These are phyloP conservation scores for Aphelinus atriplicis DNA, from an alignment of 1,140 invertebrate species.

Conservation along the genomic window DNA sequence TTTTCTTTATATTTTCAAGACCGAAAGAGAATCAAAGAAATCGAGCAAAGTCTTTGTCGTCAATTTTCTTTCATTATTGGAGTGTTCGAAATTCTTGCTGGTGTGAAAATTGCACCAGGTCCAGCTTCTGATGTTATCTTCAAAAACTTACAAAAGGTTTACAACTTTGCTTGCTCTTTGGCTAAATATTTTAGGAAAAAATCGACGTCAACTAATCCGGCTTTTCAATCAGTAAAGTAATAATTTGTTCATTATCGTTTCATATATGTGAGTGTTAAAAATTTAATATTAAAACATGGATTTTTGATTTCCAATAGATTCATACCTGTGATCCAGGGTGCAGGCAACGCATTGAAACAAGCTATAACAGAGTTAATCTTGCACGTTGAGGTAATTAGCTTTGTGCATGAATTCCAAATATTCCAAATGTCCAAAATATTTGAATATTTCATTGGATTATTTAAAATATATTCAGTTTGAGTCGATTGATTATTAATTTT, in stretches of 20 bases:
- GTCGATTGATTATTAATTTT: not conserved
- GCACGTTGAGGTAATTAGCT: slow-evolving; percentile 63
- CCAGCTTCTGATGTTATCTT: slow-evolving; percentile 59
- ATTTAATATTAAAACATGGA: not conserved
- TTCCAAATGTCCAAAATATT: slow-evolving; percentile 10
- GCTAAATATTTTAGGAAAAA: slow-evolving; percentile 66
- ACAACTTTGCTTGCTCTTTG: slow-evolving; percentile 59
- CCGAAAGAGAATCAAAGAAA: slow-evolving; percentile 58
- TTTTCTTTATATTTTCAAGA: slow-evolving; percentile 28
- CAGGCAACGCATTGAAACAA: slow-evolving; percentile 68
- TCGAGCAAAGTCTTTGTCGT: slow-evolving; percentile 63
- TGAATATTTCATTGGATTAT: too few relatives aligned
- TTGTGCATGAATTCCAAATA: slow-evolving; percentile 24
- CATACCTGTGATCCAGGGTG: slow-evolving; percentile 68
- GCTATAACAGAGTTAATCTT: slow-evolving; percentile 68
- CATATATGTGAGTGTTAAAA: slow-evolving; percentile 3
- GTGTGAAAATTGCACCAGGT: slow-evolving; percentile 55
- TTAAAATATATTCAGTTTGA: not conserved
- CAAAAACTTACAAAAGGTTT: slow-evolving; percentile 64
- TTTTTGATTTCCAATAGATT: slow-evolving; percentile 60
- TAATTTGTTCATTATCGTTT: slow-evolving; percentile 26
- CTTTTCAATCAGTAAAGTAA: slow-evolving; percentile 65
- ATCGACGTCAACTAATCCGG: slow-evolving; percentile 59
- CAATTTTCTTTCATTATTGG: slow-evolving; percentile 62
- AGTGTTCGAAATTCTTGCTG: slow-evolving; percentile 59